Evolutionary conservation across 2,113 vertebrate genomes (phyloP), one percentile per base, ranked within the genome.

Genomic region (Cyanocitta stelleri): DNA sequence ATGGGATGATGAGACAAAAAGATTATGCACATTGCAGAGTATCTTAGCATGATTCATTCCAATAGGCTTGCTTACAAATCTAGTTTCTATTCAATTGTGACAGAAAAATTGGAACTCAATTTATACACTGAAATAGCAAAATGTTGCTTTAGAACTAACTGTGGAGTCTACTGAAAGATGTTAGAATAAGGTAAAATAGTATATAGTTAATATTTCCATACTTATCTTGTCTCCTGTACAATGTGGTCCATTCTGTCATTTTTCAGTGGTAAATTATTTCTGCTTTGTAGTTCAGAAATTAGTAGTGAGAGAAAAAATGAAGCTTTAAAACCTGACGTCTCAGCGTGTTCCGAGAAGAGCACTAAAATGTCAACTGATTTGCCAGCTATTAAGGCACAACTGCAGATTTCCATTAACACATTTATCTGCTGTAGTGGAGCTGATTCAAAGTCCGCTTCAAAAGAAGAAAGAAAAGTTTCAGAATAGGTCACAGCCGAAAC

Each of bases 351-450:
- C 3, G 2, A 87, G 85, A 90, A 81, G 39, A 71, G 52, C 61
- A 92, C 72, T 90, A 85, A 96, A 89, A 86, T 4, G 21, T 94
- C 61, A 90, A 52, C 76, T 76, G 88, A 58, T 94, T 81, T 96
- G 74, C 56, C 79, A 89, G 68, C 72, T 93, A 64, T 90, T 94
- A 85, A 90, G 69, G 66, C 69, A 66, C 9, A 73, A 82, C 86
- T 79, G 62, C 56, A 72, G 66, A 82, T 96, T 96, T 95, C 80
- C 89, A 96, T 97, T 97, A 96, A 85, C 96, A 96, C 90, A 59
- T 93, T 87, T 76, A 66, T 66, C 62, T 61, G 43, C 49, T 0
- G 2, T 8, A 7, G 41, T 63, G 56, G 35, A 89, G 84, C 81
- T 72, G 44, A 90, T 90, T 90, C 72, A 71, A 96, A 95, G 76